Base-by-base conservation (phyloP, 2,888 invertebrate species). In the Lasioglossum morio region DNA sequence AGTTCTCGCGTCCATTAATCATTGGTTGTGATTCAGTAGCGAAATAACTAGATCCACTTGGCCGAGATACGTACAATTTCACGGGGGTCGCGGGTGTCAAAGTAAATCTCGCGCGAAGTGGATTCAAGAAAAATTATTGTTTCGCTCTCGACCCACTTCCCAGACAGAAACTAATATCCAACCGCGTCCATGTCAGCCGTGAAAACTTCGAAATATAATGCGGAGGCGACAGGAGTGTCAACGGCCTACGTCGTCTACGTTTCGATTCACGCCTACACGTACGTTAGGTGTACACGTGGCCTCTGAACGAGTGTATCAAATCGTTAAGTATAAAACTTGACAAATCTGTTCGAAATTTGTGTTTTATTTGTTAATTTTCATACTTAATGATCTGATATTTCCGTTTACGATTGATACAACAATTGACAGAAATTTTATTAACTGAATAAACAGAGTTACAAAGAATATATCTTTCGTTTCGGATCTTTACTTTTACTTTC, bases 71-170 rank as follows among this genome's bases (percentile, higher is more conserved):
- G 86, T 82, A 89, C 80, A 87, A 85, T 89, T 88, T 88, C 87
- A 76, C 79, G 72, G 77, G 84, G 83, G 88, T 87, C 90, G 73
- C 84, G 76, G 34, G 87, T 83, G 89, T 87, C 90, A 87, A 91
- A 90, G 89, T 91, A 91, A 91, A 91, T 91, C 89, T 86, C 85
- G 78, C 77, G 80, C 84, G 88, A 90, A 89, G 91, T 88, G 87
- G 89, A 86, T 88, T 88, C 88, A 82, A 90, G 91, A 91, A 90
- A 91, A 91, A 91, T 91, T 89, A 91, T 91, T 91, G 91, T 91
- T 91, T 89, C 88, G 87, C 75, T 88, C 85, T 80, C 90, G 90
- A 92, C 90, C 91, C 85, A 91, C 83, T 91, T 91, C 85, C 85
- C 37, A 81, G 86, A 86, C 86, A 78, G 85, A 88, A 85, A 87